Evolutionary conservation across 2,888 invertebrate species (phyloP).

Genomic region (Lucinisca nassula): DNA sequence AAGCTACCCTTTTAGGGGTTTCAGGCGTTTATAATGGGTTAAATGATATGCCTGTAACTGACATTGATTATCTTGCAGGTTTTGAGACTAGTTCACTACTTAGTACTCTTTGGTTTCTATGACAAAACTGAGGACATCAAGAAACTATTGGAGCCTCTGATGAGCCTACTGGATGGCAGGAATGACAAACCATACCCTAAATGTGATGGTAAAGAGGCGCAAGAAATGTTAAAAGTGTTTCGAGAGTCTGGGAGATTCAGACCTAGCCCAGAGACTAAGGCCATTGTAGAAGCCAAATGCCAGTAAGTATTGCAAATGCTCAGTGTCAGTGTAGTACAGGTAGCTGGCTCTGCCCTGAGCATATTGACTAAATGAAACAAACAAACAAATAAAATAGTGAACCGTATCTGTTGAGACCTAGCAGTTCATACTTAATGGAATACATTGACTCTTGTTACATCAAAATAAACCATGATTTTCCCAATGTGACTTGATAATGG

Average conservation of each 20-base stretch:
- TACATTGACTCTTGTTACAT: too few relatives aligned
- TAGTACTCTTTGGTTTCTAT: conserved; percentile 87
- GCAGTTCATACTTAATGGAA: too few relatives aligned
- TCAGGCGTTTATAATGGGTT: too few relatives aligned
- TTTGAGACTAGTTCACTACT: conserved; percentile 84
- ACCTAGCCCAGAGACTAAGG: conserved; percentile 84
- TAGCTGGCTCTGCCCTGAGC: too few relatives aligned
- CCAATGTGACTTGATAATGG: too few relatives aligned
- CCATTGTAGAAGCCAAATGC: conserved; percentile 86
- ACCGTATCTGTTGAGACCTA: too few relatives aligned
- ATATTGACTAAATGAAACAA: too few relatives aligned
- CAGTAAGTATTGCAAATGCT: conserved; percentile 83
- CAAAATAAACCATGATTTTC: too few relatives aligned
- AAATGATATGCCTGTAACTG: too few relatives aligned
- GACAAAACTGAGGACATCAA: conserved; percentile 85
- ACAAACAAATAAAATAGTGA: too few relatives aligned
- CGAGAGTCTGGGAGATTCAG: conserved; percentile 78
- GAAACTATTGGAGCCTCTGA: conserved; percentile 83
- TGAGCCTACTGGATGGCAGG: conserved; percentile 86
- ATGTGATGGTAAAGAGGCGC: conserved; percentile 72
- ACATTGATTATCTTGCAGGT: conserved; percentile 85
- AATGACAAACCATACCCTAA: conserved; percentile 86
- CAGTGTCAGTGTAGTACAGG: too few relatives aligned
- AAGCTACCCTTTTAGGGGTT: too few relatives aligned
- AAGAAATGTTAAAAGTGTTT: conserved; percentile 82